phyloP scores from a whole-genome alignment of 2,888 invertebrate genomes.

The Nasonia oneida region DNA sequence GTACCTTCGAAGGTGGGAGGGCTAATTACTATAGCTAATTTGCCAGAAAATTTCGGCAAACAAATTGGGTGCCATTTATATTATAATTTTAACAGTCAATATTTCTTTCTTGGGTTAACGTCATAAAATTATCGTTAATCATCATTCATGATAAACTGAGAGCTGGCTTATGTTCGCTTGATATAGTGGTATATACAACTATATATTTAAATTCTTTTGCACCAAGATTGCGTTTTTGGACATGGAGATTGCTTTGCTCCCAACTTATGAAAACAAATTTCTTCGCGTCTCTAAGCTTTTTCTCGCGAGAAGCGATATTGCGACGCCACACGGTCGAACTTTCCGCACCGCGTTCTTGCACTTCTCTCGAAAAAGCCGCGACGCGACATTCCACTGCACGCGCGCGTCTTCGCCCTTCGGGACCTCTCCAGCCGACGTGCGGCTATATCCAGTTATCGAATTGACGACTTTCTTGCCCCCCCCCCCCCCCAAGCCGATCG shows the following conservation, averaged over 20 bases:
- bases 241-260: neutral
- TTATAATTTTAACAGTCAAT: neutral
- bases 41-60: neutral
- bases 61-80: neutral
- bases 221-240: neutral
- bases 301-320: neutral
- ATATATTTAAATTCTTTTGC: too few relatives aligned
- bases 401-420: conserved; percentile 15
- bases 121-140: neutral
- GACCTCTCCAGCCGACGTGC: neutral
- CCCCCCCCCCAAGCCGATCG: conserved; percentile 3
- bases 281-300: neutral
- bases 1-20: neutral
- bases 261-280: conserved; percentile 14
- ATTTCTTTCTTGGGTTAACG: neutral
- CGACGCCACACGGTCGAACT: neutral
- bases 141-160: neutral
- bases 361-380: conserved; percentile 29
- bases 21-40: neutral
- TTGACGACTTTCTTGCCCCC: neutral
- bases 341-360: conserved; percentile 12
- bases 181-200: neutral
- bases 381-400: conserved; percentile 59
- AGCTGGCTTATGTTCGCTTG: neutral
- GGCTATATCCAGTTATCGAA: conserved; percentile 14